Evolutionary conservation across 2,113 vertebrate genomes (phyloP).

Genomic region (Dendropsophus ebraccatus): DNA sequence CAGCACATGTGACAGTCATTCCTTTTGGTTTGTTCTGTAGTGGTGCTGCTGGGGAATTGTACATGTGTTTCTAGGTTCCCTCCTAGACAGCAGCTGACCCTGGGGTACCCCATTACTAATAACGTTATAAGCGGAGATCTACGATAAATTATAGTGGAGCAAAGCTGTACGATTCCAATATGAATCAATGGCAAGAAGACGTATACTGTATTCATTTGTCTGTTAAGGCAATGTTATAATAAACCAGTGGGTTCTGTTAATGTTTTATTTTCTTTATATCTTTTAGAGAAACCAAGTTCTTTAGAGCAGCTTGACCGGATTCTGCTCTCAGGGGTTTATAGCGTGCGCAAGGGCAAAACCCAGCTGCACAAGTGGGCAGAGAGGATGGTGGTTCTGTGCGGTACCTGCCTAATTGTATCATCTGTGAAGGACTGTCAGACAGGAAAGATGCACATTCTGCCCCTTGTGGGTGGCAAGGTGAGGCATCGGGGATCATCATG

Average conservation of each 20-base stretch:
- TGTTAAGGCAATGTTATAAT: too few species aligned
- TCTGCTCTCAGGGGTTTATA: slow-evolving; percentile 89
- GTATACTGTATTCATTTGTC: too few species aligned
- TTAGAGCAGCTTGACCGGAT: slow-evolving; percentile 84
- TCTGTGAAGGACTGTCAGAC: slow-evolving; percentile 92
- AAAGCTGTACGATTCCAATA: neutral
- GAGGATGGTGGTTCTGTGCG: slow-evolving; percentile 91
- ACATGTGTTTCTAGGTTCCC: too few species aligned
- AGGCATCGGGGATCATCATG: slow-evolving; percentile 55
- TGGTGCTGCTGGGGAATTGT: too few species aligned
- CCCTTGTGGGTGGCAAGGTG: slow-evolving; percentile 95
- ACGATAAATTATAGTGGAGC: too few species aligned
- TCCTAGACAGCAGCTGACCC: too few species aligned
- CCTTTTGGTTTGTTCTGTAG: too few species aligned
- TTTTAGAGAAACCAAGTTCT: slow-evolving; percentile 76
- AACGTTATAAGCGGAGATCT: too few species aligned
- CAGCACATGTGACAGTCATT: too few species aligned
- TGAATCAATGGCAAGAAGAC: neutral
- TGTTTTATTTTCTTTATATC: slow-evolving; percentile 9
- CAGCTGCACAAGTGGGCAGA: slow-evolving; percentile 98
- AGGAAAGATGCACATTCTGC: slow-evolving; percentile 96
- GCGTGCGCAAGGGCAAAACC: slow-evolving; percentile 92
- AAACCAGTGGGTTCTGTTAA: too few species aligned
- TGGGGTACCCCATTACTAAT: too few species aligned
- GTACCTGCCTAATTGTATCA: slow-evolving; percentile 93